Conservation (phyloP, 2,113 vertebrate species). For the Cebidichthys violaceus region DNA sequence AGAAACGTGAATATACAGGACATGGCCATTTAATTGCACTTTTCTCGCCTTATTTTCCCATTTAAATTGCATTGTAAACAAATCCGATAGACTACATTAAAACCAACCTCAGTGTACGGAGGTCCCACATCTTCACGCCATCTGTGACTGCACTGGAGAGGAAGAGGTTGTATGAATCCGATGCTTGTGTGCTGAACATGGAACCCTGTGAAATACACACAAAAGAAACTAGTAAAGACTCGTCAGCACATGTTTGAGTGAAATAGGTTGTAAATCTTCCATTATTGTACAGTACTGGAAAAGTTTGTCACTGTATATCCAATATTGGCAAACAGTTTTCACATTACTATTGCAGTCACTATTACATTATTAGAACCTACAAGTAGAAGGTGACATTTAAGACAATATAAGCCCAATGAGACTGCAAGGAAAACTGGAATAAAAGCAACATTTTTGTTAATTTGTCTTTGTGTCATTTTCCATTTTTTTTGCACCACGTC, state of each 20-base stretch:
- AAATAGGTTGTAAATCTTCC: constrained; percentile 47
- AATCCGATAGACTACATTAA: constrained; percentile 2
- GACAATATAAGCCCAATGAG: constrained; percentile 32
- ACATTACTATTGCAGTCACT: constrained; percentile 22
- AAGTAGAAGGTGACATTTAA: constrained; percentile 29
- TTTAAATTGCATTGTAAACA: background rate
- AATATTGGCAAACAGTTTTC: constrained; percentile 20
- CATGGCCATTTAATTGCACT: background rate
- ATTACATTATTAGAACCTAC: background rate
- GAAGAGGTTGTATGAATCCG: constrained; percentile 89
- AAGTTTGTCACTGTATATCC: constrained; percentile 3
- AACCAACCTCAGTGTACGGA: constrained; percentile 88
- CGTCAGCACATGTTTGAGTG: constrained; percentile 43
- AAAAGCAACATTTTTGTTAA: constrained; percentile 58
- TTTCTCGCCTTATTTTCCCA: constrained; percentile 13
- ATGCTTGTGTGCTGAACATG: constrained; percentile 81
- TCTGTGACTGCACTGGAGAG: constrained; percentile 88
- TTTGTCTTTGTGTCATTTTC: constrained; percentile 61
- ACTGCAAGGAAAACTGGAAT: constrained; percentile 30
- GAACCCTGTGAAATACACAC: constrained; percentile 85
- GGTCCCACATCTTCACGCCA: constrained; percentile 91
- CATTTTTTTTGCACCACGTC: constrained; percentile 36
- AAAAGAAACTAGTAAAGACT: constrained; percentile 21
- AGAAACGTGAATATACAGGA: background rate
- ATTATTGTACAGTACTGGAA: constrained; percentile 28